Percentiles rank a stretch among this genome's conserved stretches.
phyloP scores from a whole-genome alignment of 37 sponge, comb jelly and placozoan species.

The Mnemiopsis leidyi region DNA sequence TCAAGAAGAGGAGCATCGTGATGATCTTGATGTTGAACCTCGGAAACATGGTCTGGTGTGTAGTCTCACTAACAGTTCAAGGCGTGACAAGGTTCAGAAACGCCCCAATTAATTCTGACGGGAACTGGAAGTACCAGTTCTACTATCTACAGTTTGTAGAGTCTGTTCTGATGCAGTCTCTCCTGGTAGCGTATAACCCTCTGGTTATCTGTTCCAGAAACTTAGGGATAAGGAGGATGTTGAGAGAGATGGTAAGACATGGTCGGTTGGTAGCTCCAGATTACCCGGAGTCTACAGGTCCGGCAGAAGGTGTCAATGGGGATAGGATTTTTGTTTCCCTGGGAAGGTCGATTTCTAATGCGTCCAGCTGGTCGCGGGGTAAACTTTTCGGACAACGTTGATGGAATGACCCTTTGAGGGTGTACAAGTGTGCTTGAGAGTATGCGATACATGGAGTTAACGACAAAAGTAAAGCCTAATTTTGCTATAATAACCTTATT shows the following conservation, averaged over 20 bases:
- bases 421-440: too few species aligned
- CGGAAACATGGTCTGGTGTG: neutral
- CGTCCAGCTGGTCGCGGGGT: neutral
- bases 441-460: too few species aligned
- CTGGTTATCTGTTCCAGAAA: neutral
- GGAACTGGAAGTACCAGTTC: neutral
- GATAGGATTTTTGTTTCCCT: neutral
- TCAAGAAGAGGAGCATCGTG: neutral
- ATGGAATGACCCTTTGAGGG: too few species aligned
- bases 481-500: too few species aligned
- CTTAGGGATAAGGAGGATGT: neutral
- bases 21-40: neutral
- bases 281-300: neutral
- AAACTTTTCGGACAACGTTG: too few species aligned
- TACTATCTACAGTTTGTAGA: neutral
- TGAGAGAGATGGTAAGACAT: neutral
- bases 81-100: neutral
- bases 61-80: neutral
- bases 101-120: neutral
- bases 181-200: conserved; percentile 6
- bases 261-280: neutral
- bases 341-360: neutral
- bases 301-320: neutral
- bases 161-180: neutral
- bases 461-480: too few species aligned